These are phyloP conservation scores for Dromiciops gliroides DNA, from an alignment of 2,113 vertebrate genomes.

Conservation along the genomic window DNA sequence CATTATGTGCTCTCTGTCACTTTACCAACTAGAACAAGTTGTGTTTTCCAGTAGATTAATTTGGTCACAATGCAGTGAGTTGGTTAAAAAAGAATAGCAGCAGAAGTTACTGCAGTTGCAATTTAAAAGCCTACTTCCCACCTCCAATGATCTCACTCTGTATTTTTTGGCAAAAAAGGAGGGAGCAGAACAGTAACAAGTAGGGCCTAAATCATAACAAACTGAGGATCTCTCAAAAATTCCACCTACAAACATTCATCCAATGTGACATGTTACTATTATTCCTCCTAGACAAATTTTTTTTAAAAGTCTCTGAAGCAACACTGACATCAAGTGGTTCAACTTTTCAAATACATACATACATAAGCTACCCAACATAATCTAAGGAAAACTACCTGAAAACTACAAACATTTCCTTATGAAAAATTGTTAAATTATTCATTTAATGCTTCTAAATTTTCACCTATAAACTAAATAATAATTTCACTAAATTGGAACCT, in stretches of 20 bases:
- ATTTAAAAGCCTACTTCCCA: background rate
- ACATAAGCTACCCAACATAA: background rate
- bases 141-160: background rate
- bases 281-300: slow-evolving; percentile 49
- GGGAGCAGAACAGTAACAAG: background rate
- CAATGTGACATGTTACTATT: background rate
- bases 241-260: background rate
- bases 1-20: slow-evolving; percentile 53
- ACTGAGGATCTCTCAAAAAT: background rate
- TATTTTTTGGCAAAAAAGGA: background rate
- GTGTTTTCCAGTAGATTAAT: slow-evolving; percentile 32
- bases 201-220: background rate
- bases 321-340: slow-evolving; percentile 84
- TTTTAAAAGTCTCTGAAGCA: slow-evolving; percentile 76
- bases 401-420: slow-evolving; percentile 9
- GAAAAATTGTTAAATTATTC: slow-evolving; percentile 32
- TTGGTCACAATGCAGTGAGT: slow-evolving; percentile 3
- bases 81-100: background rate
- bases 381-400: background rate
- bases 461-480: background rate
- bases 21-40: slow-evolving; percentile 49
- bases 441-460: slow-evolving; percentile 11
- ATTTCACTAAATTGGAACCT: background rate
- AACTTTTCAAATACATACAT: slow-evolving; percentile 73
- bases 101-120: slow-evolving; percentile 5